Conservation (phyloP, 1,140 invertebrate genomes). For the Drosophila tsacasi region DNA sequence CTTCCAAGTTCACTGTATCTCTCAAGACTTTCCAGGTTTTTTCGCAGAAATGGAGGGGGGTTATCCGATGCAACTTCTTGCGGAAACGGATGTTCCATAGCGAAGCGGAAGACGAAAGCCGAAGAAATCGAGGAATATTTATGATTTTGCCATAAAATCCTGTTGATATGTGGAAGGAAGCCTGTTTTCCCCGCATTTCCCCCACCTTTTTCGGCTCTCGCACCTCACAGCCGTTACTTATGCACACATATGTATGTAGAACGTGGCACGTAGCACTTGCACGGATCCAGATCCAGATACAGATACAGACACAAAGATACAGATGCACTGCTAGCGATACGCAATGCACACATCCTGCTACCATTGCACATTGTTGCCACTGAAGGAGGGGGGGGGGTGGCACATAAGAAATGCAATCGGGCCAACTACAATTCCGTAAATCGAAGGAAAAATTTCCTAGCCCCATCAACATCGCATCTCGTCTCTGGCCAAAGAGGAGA, state of each 20-base stretch:
- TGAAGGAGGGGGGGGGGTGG: not conserved
- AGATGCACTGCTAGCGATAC: conserved; percentile 28
- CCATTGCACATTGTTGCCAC: conserved; percentile 41
- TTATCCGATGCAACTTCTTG: conserved; percentile 22
- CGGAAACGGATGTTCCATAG: conserved; percentile 43
- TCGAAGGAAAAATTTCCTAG: conserved; percentile 58
- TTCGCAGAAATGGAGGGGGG: not conserved
- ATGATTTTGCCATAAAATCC: conserved; percentile 80
- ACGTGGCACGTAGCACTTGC: conserved; percentile 31
- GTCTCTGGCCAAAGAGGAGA: conserved; percentile 27
- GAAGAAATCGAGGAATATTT: conserved; percentile 73
- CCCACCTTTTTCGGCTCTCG: conserved; percentile 8
- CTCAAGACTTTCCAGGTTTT: not conserved
- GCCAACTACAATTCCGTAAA: conserved; percentile 72
- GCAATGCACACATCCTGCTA: conserved; percentile 43
- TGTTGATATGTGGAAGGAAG: conserved; percentile 64
- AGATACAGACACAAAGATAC: conserved; percentile 11
- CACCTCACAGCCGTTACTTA: conserved; percentile 53
- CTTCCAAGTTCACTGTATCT: conserved; percentile 10
- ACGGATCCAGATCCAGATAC: conserved; percentile 1
- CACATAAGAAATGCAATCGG: conserved; percentile 68
- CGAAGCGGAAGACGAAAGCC: conserved; percentile 54
- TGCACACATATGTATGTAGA: conserved; percentile 40
- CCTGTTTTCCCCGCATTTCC: conserved; percentile 6
- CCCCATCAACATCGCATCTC: conserved; percentile 41